Percentiles rank a stretch among this genome's conserved stretches.
Conservation (phyloP, 1,140 invertebrate species). For the Dysdera silvatica region DNA sequence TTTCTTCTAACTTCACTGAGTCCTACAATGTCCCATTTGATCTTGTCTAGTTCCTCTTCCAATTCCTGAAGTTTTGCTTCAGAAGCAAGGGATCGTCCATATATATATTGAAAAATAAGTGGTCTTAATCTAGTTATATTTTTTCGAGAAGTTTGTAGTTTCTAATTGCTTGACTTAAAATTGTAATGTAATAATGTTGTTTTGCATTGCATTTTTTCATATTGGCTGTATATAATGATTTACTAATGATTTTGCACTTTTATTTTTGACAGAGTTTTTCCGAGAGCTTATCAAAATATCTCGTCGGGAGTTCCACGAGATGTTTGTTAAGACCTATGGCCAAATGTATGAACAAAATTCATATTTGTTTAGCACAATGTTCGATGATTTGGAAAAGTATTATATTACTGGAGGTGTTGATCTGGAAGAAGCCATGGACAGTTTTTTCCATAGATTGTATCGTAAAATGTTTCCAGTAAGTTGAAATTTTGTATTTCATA, state of each 20-base stretch:
- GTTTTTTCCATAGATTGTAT: conserved; percentile 86
- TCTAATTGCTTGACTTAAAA: too few relatives aligned
- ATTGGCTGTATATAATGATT: not conserved
- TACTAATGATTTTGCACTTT: not conserved
- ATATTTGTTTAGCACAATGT: conserved; percentile 84
- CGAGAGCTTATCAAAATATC: conserved; percentile 70
- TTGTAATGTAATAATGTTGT: not conserved
- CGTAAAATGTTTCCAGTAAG: conserved; percentile 76
- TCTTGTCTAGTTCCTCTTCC: too few relatives aligned
- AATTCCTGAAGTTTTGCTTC: too few relatives aligned
- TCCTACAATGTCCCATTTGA: too few relatives aligned
- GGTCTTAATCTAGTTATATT: too few relatives aligned
- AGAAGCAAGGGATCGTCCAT: too few relatives aligned
- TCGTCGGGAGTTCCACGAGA: conserved; percentile 75
- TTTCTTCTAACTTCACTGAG: too few relatives aligned
- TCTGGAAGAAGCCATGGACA: conserved; percentile 75
- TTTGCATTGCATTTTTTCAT: not conserved
- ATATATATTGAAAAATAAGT: too few relatives aligned
- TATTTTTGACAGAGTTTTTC: conserved; percentile 64
- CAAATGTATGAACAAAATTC: conserved; percentile 89
- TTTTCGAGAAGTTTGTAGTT: too few relatives aligned
- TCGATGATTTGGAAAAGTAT: conserved; percentile 80
- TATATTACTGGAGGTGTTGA: conserved; percentile 73
- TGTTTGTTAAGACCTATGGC: conserved; percentile 92
- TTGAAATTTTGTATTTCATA: not conserved